Base-by-base conservation (phyloP, 2,888 invertebrate genomes). In the Coenonympha arcania region DNA sequence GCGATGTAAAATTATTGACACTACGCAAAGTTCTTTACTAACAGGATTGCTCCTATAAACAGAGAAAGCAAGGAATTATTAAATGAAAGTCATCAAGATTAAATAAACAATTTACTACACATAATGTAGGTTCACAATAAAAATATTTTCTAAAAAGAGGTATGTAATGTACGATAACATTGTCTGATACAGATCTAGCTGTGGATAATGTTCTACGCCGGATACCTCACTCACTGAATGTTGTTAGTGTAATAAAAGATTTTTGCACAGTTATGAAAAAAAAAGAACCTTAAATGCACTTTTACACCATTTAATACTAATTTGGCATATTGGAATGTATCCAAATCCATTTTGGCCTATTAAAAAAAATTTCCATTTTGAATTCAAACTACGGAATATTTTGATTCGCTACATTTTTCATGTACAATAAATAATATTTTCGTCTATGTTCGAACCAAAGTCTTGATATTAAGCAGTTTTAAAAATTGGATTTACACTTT, bases 41-140 rank as follows among this genome's bases (percentile, higher is more conserved):
- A n/a, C n/a, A n/a, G n/a, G n/a, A n/a, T n/a, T n/a, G n/a, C n/a
- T n/a, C n/a, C n/a, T n/a, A n/a, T n/a, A n/a, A n/a, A n/a, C n/a
- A n/a, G n/a, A n/a, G n/a, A 6, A n/a, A 19, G 8, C 15, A 18
- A 11, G 19, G 42, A 6, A 5, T 15, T 16, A 24, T 76, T 65
- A 65, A 66, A 83, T 83, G 76, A 73, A 62, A 65, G 63, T 51
- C 60, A 45, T 47, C 64, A 62, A 76, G 79, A 83, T 85, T 84
- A 85, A 85, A 85, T 85, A 85, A 86, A 86, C 85, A 86, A 82
- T 86, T 86, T 86, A 86, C 85, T 86, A 86, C 85, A 84, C 83
- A 74, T 81, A 79, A 80, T 82, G 85, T 86, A 85, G 85, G 84
- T 83, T 82, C 76, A 86, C 83, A 82, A 82, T 85, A 83, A 85